phyloP scores from a whole-genome alignment of 30 jellyfish, hydroid and myxozoan species.

The Aurelia aurita complex sp. Pacific region DNA sequence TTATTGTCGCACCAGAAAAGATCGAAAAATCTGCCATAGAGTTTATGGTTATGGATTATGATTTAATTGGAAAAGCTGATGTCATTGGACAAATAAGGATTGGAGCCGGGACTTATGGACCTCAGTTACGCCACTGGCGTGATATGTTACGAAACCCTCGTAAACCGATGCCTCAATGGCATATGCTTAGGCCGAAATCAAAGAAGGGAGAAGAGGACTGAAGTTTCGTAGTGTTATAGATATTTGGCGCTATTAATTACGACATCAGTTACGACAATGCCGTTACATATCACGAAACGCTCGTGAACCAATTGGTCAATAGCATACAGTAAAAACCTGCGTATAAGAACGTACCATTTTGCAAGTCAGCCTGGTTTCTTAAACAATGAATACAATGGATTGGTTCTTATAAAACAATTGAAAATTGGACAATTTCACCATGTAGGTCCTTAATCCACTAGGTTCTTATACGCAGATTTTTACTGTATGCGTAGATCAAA shows the following conservation, averaged over 20 bases:
- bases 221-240: too few species aligned
- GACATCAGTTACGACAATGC: slow-evolving; percentile 93
- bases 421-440: too few species aligned
- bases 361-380: too few species aligned
- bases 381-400: too few species aligned
- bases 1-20: slow-evolving; percentile 65
- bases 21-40: slow-evolving; percentile 65
- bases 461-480: too few species aligned
- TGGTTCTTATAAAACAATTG: too few species aligned
- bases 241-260: too few species aligned
- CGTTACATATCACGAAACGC: slow-evolving; percentile 76
- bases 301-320: slow-evolving; percentile 68
- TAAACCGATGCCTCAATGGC: slow-evolving; percentile 87
- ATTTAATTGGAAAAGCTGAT: slow-evolving; percentile 82
- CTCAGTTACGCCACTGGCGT: slow-evolving; percentile 92
- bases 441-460: too few species aligned
- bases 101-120: slow-evolving; percentile 87
- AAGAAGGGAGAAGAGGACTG: slow-evolving; percentile 72
- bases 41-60: slow-evolving; percentile 84
- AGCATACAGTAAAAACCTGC: slow-evolving; percentile 40
- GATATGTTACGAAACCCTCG: slow-evolving; percentile 82
- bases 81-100: slow-evolving; percentile 76
- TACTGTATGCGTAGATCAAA: slow-evolving; percentile 64
- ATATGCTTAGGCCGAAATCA: slow-evolving; percentile 81
- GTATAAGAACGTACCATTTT: too few species aligned